Evolutionary conservation across 2,797 vertebrate genomes (phyloP).

Genomic region (Danio jaintianensis): DNA sequence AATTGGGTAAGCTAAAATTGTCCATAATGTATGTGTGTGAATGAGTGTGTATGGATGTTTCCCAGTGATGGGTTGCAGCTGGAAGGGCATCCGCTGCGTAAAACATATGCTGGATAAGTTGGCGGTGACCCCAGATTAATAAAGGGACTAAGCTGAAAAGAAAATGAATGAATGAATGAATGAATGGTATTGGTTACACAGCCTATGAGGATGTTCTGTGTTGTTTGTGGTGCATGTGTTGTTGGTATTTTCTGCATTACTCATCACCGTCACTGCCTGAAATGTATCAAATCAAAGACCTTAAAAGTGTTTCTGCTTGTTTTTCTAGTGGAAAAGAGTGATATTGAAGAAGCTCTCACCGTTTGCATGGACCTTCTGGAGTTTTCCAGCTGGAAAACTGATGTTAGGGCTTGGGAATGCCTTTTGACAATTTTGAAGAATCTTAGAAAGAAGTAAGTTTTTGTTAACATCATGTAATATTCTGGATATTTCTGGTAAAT

Average conservation of each 20-base stretch:
- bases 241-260: background rate
- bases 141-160: too few relatives aligned
- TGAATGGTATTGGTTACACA: too few relatives aligned
- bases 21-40: too few relatives aligned
- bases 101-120: too few relatives aligned
- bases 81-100: too few relatives aligned
- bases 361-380: constrained; percentile 87
- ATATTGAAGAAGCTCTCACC: constrained; percentile 74
- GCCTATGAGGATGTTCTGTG: background rate
- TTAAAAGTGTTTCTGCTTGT: background rate
- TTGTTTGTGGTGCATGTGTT: background rate
- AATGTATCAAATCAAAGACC: too few relatives aligned
- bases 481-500: too few relatives aligned
- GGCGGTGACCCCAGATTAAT: too few relatives aligned
- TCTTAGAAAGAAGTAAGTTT: constrained; percentile 72
- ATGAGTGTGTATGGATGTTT: too few relatives aligned
- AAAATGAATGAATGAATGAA: too few relatives aligned
- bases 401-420: constrained; percentile 80
- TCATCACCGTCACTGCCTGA: background rate
- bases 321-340: constrained; percentile 73
- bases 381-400: constrained; percentile 86
- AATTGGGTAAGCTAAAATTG: too few relatives aligned
- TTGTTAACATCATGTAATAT: background rate
- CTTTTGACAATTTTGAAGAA: constrained; percentile 76
- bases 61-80: too few relatives aligned